These are phyloP conservation scores for Mustelus asterias DNA, from an alignment of 2,113 vertebrate species.

Conservation along the genomic window DNA sequence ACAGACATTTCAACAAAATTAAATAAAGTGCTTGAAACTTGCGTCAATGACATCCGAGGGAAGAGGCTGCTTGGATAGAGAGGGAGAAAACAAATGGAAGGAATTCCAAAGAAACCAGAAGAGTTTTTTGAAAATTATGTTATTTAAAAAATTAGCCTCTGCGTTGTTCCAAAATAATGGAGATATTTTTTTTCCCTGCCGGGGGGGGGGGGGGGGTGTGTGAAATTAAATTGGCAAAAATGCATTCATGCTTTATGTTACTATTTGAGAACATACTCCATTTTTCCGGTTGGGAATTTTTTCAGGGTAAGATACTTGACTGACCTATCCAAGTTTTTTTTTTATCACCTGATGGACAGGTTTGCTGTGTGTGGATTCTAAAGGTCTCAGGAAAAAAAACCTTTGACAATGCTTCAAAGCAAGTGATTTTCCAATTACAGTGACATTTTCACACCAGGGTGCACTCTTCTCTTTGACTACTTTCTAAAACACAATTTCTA, in stretches of 20 bases:
- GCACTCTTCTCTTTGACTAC: not conserved
- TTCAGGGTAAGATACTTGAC: too few species aligned
- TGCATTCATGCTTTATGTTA: not conserved
- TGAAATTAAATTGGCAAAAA: not conserved
- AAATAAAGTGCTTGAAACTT: not conserved
- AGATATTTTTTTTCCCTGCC: not conserved
- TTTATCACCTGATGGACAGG: not conserved
- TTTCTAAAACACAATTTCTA: not conserved
- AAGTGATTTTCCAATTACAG: not conserved
- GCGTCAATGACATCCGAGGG: not conserved
- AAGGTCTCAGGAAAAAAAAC: not conserved
- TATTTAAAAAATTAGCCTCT: not conserved
- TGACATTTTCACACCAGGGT: not conserved
- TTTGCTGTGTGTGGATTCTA: not conserved
- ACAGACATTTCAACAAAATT: not conserved
- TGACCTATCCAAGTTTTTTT: not conserved
- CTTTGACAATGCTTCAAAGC: not conserved
- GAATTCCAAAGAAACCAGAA: not conserved
- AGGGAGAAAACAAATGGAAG: not conserved
- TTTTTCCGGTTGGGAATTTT: not conserved
- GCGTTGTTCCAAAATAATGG: not conserved
- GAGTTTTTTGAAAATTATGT: not conserved
- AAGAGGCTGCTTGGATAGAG: not conserved
- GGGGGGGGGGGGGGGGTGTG: not conserved
- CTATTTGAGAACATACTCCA: not conserved